Percentiles rank a stretch among this genome's conserved stretches.
Conservation (phyloP, 1,140 invertebrate species). For the Phenacoccus solenopsis region DNA sequence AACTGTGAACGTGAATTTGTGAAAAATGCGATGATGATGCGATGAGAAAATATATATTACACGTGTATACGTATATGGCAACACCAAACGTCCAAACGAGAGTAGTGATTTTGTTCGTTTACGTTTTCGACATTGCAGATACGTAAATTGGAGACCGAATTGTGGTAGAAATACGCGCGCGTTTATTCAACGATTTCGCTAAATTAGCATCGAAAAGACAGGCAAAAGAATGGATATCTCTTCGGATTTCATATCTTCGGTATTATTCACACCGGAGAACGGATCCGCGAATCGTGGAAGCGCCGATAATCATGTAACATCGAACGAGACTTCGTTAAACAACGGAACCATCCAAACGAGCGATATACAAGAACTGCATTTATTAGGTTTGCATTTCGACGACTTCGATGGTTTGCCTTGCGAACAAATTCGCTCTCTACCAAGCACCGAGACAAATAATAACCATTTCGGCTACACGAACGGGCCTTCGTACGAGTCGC, state of each 20-base stretch:
- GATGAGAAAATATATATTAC: too few species aligned
- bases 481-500: background rate
- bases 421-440: conserved; percentile 28
- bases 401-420: background rate
- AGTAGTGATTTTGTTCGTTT: too few species aligned
- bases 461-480: conserved; percentile 1
- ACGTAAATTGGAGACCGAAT: too few species aligned
- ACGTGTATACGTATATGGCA: too few species aligned
- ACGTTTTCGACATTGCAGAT: too few species aligned
- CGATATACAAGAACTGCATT: conserved; percentile 13
- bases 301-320: background rate
- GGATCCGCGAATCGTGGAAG: background rate
- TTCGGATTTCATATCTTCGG: background rate
- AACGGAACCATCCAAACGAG: background rate
- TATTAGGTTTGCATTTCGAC: background rate
- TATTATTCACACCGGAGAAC: background rate
- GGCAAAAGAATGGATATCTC: background rate
- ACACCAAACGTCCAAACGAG: too few species aligned
- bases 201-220: background rate
- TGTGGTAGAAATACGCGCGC: too few species aligned
- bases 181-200: too few species aligned
- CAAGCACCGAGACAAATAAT: conserved; percentile 32
- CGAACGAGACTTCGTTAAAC: background rate
- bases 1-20: too few species aligned
- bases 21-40: too few species aligned